Conservation (phyloP, 2,888 invertebrate genomes). For the Empis livida region DNA sequence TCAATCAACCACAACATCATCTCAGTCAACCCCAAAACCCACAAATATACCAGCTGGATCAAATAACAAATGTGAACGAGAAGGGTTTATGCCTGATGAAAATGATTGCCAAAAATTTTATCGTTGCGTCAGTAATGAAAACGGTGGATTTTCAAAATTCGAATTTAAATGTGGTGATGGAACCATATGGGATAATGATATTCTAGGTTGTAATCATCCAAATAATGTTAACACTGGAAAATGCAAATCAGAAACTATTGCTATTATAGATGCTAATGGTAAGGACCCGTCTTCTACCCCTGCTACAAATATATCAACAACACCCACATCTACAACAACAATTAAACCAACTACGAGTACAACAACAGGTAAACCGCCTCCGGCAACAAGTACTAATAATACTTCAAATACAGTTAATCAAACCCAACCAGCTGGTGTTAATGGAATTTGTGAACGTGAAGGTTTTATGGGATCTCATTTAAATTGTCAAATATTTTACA, state of each 20-base stretch:
- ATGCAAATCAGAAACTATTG: conserved; percentile 12
- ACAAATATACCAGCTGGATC: conserved; percentile 7
- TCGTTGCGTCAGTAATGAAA: conserved; percentile 50
- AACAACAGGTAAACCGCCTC: conserved; percentile 9
- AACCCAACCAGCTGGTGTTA: conserved; percentile 15
- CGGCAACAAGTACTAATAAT: not conserved
- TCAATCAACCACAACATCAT: conserved; percentile 13
- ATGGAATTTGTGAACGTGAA: conserved; percentile 32
- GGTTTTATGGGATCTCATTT: conserved; percentile 24
- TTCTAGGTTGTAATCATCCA: conserved; percentile 30
- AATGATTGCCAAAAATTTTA: conserved; percentile 51
- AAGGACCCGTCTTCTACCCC: conserved; percentile 9
- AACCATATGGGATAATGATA: conserved; percentile 45
- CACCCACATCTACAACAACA: conserved; percentile 6
- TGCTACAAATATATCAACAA: conserved; percentile 10
- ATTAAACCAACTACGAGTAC: conserved; percentile 7
- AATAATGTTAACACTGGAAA: conserved; percentile 16
- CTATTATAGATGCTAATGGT: not conserved
- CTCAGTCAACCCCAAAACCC: conserved; percentile 12
- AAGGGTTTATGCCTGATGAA: conserved; percentile 36
- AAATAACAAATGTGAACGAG: conserved; percentile 27
- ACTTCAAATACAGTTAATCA: no score
- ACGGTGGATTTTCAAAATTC: conserved; percentile 44
- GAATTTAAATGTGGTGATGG: conserved; percentile 53
- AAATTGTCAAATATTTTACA: conserved; percentile 51